These are phyloP conservation scores for Mycteria americana DNA, from an alignment of 2,797 vertebrate genomes.

Conservation along the genomic window DNA sequence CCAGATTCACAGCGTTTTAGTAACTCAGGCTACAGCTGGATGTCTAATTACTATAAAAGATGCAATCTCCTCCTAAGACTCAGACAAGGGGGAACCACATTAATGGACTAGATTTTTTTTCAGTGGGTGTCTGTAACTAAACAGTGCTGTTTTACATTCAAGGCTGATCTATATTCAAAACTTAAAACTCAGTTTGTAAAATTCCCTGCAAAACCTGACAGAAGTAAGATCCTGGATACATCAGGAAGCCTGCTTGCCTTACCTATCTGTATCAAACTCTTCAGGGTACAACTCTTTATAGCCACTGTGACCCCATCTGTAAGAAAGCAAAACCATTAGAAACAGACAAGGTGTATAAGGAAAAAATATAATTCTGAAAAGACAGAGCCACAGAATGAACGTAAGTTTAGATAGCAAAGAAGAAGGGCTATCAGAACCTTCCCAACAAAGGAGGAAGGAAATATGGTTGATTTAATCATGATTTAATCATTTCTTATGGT, in stretches of 20 bases:
- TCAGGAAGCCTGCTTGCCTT: constrained; percentile 17
- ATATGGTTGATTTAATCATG: neutral
- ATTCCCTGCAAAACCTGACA: neutral
- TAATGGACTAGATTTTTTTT: neutral
- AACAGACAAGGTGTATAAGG: neutral
- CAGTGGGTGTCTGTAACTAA: neutral
- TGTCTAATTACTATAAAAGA: neutral
- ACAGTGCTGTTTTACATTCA: neutral
- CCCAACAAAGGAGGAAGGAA: neutral
- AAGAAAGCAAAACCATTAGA: constrained; percentile 19
- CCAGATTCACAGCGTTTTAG: neutral
- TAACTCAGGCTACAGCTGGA: neutral
- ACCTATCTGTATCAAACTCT: constrained; percentile 90
- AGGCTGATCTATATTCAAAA: neutral
- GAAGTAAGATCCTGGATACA: neutral
- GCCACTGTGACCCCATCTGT: constrained; percentile 97
- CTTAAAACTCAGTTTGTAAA: neutral
- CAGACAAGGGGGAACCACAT: neutral
- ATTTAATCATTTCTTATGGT: no score
- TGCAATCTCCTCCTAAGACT: neutral
- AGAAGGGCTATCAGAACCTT: neutral
- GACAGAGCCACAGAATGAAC: neutral
- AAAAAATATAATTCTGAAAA: neutral
- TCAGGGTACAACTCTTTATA: constrained; percentile 97
- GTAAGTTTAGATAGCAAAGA: neutral